These are phyloP conservation scores for Thymallus thymallus DNA, from an alignment of 2,113 vertebrate genomes.

Conservation along the genomic window DNA sequence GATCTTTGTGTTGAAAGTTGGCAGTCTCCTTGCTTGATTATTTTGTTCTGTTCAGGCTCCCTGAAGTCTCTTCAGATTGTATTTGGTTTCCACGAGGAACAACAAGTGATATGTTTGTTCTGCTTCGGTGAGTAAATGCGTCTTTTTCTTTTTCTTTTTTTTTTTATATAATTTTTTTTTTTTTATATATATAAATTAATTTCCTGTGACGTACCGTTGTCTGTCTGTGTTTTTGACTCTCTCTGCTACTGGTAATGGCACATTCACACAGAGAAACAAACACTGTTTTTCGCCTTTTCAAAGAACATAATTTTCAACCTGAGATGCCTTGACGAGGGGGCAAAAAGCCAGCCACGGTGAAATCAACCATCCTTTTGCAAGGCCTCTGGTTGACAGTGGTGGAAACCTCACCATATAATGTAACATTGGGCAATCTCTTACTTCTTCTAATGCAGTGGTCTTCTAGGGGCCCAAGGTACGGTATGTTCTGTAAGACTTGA, in stretches of 20 bases:
- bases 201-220: slow-evolving; percentile 45
- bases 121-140: slow-evolving; percentile 69
- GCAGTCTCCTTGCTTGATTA: slow-evolving; percentile 63
- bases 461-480: background rate
- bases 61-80: slow-evolving; percentile 58
- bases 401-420: too few relatives aligned
- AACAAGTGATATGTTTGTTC: slow-evolving; percentile 74
- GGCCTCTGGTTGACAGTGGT: too few relatives aligned
- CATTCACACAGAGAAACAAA: background rate
- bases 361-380: too few relatives aligned
- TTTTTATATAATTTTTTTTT: slow-evolving; percentile 13
- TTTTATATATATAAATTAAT: slow-evolving; percentile 66
- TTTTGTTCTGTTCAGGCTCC: slow-evolving; percentile 60
- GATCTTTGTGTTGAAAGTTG: slow-evolving; percentile 65
- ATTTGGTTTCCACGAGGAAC: slow-evolving; percentile 68
- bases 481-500: background rate
- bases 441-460: too few relatives aligned
- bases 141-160: slow-evolving; percentile 54
- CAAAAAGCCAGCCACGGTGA: too few relatives aligned
- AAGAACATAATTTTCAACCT: too few relatives aligned
- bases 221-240: slow-evolving; percentile 27
- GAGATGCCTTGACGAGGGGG: too few relatives aligned
- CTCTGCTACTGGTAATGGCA: background rate
- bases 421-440: too few relatives aligned
- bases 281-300: background rate